A percentile compares a stretch with the other conserved stretches of the same genome.
These are phyloP conservation scores for Metopolophium dirhodum DNA, from an alignment of 1,140 invertebrate species.

Conservation along the genomic window DNA sequence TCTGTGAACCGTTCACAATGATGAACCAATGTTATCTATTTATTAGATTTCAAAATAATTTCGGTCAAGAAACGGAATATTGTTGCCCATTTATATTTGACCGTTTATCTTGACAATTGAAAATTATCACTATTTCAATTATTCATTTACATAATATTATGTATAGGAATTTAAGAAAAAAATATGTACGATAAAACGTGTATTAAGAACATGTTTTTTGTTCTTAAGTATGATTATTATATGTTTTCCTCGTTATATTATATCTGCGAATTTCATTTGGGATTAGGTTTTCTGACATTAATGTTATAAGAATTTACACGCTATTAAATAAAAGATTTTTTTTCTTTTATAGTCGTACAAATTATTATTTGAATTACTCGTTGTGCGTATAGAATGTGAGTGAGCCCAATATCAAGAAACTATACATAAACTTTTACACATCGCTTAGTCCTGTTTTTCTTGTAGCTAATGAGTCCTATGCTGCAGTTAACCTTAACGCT, in stretches of 20 bases:
- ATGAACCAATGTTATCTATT: background rate
- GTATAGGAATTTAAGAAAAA: background rate
- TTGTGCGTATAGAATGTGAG: background rate
- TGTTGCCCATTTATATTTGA: background rate
- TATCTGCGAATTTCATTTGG: background rate
- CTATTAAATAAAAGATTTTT: background rate
- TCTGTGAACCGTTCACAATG: background rate
- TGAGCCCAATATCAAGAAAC: slow-evolving; percentile 6
- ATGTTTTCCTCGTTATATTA: background rate
- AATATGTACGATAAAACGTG: background rate
- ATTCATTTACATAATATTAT: background rate
- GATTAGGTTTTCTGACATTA: background rate
- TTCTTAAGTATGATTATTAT: slow-evolving; percentile 14
- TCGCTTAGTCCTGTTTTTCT: background rate
- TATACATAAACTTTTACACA: background rate
- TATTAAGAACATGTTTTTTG: background rate
- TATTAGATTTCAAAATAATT: background rate
- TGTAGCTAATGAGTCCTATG: background rate
- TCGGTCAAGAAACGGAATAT: slow-evolving; percentile 24
- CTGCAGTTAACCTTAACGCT: background rate
- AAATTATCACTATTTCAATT: background rate
- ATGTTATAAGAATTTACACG: background rate
- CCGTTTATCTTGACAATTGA: slow-evolving; percentile 26
- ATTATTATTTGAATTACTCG: background rate
- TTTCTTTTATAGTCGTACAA: background rate